These are phyloP conservation scores for Brachionus plicatilis DNA, from an alignment of 1,140 invertebrate genomes.

Conservation along the genomic window DNA sequence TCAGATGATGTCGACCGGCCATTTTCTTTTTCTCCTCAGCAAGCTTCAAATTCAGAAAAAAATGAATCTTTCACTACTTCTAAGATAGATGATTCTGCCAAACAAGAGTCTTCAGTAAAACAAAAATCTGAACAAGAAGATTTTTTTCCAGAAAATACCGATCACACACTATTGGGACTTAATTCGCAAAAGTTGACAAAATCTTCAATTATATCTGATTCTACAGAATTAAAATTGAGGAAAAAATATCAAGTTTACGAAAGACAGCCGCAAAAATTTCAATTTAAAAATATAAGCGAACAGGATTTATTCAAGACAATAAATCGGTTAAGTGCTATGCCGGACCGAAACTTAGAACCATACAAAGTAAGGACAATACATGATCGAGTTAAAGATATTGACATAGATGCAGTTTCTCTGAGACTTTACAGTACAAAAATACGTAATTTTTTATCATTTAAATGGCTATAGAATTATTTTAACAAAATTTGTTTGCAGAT, in stretches of 20 bases:
- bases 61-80: neutral
- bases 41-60: neutral
- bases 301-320: neutral
- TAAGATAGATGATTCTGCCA: neutral
- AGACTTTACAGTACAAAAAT: neutral
- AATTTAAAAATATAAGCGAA: neutral
- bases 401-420: neutral
- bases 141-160: neutral
- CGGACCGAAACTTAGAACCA: neutral
- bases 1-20: neutral
- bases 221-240: neutral
- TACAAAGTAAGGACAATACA: neutral
- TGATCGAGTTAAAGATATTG: neutral
- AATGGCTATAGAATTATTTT: neutral
- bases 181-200: neutral
- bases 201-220: neutral
- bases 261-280: neutral
- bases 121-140: neutral
- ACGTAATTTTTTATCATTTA: neutral
- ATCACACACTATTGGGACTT: neutral
- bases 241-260: neutral
- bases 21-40: neutral
- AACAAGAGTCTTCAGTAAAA: neutral
- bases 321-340: neutral
- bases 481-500: neutral